Conservation (phyloP, 2,797 vertebrate species). For the Tiaroga cobitis region DNA sequence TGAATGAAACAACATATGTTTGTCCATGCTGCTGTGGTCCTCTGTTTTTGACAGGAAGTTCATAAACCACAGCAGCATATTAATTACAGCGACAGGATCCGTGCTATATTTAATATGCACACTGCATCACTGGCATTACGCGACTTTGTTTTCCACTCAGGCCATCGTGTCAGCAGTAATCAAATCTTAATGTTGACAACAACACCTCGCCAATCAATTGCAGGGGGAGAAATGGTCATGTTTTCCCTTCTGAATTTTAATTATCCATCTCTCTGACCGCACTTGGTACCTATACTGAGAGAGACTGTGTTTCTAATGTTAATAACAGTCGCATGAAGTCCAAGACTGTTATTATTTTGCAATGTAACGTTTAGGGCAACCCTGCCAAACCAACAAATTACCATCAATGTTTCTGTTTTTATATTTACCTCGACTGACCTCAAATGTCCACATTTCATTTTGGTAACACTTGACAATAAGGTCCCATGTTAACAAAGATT, state of each 20-base stretch:
- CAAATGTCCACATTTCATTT: not conserved
- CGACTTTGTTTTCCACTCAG: conserved; percentile 76
- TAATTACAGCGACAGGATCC: conserved; percentile 77
- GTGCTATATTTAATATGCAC: conserved; percentile 79
- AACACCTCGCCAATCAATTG: conserved; percentile 79
- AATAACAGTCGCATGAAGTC: not conserved
- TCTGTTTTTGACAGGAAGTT: conserved; percentile 79
- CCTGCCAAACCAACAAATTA: not conserved
- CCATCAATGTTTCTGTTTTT: not conserved
- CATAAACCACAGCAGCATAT: conserved; percentile 77
- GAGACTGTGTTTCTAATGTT: conserved; percentile 36
- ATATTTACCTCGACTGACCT: not conserved
- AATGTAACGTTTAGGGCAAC: not conserved
- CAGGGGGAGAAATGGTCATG: conserved; percentile 58
- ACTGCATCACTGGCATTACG: conserved; percentile 70
- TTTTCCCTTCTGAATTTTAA: conserved; percentile 69
- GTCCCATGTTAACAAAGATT: not conserved
- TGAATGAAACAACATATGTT: conserved; percentile 34
- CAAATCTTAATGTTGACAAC: conserved; percentile 83
- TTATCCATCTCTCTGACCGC: conserved; percentile 62
- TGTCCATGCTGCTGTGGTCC: conserved; percentile 75
- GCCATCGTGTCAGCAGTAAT: conserved; percentile 81
- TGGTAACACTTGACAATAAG: not conserved
- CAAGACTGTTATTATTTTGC: conserved; percentile 17
- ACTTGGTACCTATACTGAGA: conserved; percentile 48